phyloP scores from a whole-genome alignment of 2,888 invertebrate genomes.

The Electrophaes corylata region DNA sequence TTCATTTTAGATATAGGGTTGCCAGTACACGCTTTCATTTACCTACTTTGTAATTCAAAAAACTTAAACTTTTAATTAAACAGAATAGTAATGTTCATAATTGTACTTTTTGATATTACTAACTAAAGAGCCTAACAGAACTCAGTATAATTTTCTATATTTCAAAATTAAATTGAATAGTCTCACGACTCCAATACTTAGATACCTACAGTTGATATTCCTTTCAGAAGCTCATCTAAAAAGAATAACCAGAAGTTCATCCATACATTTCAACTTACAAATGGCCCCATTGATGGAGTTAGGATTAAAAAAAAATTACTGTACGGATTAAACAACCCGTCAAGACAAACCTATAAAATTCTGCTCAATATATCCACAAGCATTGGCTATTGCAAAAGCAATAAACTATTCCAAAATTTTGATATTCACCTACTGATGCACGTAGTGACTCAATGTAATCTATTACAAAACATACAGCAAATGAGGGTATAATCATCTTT shows the following conservation, averaged over 20 bases:
- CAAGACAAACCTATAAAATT: constrained; percentile 21
- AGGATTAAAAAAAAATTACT: background rate
- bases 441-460: constrained; percentile 1
- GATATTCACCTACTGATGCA: background rate
- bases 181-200: too few species aligned
- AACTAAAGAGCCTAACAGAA: too few species aligned
- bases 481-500: constrained; percentile 36
- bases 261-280: background rate
- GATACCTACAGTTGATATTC: too few species aligned
- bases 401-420: constrained; percentile 14
- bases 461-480: constrained; percentile 21
- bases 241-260: background rate
- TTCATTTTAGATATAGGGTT: constrained; percentile 24
- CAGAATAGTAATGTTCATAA: too few species aligned
- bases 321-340: background rate
- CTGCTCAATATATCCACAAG: constrained; percentile 9
- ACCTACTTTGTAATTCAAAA: background rate
- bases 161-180: too few species aligned
- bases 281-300: background rate
- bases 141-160: too few species aligned
- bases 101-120: too few species aligned
- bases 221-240: background rate
- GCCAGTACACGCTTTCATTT: constrained; percentile 4
- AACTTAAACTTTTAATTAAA: background rate
- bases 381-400: constrained; percentile 4